phyloP scores from a whole-genome alignment of 2,888 invertebrate species.

The Xestia sexstrigata region DNA sequence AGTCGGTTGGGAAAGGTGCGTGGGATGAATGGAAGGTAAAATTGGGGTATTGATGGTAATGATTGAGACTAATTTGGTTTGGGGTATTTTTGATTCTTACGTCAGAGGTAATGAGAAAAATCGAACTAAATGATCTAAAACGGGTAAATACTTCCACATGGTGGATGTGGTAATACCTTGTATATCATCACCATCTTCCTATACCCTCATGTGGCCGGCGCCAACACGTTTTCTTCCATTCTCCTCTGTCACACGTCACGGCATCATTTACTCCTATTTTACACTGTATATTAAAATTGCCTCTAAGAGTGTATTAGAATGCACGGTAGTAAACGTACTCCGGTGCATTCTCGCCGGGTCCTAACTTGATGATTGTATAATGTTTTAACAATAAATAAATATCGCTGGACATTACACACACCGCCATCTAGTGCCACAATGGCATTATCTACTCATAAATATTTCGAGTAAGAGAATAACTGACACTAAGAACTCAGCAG shows the following conservation, averaged over 20 bases:
- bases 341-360: background rate
- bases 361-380: background rate
- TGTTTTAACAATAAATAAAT: background rate
- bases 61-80: background rate
- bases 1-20: slow-evolving; percentile 31
- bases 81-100: slow-evolving; percentile 11
- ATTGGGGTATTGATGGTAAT: slow-evolving; percentile 9
- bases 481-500: background rate
- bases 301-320: background rate
- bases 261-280: background rate
- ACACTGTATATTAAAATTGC: background rate
- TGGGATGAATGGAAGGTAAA: slow-evolving; percentile 20
- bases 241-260: too few relatives aligned
- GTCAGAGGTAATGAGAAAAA: background rate
- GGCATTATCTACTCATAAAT: background rate
- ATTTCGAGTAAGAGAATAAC: background rate
- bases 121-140: background rate
- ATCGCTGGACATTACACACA: too few relatives aligned
- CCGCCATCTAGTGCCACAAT: background rate
- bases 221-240: too few relatives aligned
- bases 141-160: background rate
- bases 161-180: background rate
- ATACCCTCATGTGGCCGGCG: too few relatives aligned
- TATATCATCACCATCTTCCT: background rate
- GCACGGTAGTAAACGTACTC: background rate